Conservation (phyloP, 2,888 invertebrate genomes). For the Copidosoma aretas region DNA sequence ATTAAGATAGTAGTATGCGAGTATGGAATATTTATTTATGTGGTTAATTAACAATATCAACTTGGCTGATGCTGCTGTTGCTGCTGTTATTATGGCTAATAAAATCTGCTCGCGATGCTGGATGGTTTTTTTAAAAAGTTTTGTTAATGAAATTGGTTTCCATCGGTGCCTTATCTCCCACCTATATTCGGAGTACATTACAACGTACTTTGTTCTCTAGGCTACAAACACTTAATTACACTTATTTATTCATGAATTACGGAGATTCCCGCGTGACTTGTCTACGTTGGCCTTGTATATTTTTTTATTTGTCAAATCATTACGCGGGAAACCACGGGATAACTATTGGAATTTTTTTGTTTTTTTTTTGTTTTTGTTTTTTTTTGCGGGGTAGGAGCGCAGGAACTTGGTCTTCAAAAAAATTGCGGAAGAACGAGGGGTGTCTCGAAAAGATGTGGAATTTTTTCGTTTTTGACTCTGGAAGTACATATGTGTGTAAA, state of each 20-base stretch:
- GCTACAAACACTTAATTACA: conserved; percentile 62
- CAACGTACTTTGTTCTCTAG: conserved; percentile 55
- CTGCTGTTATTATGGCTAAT: conserved; percentile 30
- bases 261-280: conserved; percentile 27
- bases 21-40: conserved; percentile 39
- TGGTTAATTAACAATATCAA: conserved; percentile 39
- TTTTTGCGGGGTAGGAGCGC: background rate
- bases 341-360: conserved; percentile 16
- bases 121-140: conserved; percentile 54
- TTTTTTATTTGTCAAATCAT: conserved; percentile 1
- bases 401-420: background rate
- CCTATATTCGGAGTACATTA: conserved; percentile 52
- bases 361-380: conserved; percentile 19
- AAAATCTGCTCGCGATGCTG: conserved; percentile 26
- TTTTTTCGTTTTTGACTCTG: background rate
- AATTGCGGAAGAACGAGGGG: background rate
- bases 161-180: conserved; percentile 49
- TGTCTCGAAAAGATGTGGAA: background rate
- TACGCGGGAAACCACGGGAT: conserved; percentile 26
- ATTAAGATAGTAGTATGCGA: conserved; percentile 51
- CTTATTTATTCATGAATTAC: conserved; percentile 58
- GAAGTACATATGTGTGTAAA: background rate
- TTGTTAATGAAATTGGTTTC: conserved; percentile 54
- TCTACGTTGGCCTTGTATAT: background rate
- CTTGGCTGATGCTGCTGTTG: conserved; percentile 30